Conservation (phyloP, 2,888 invertebrate species). For the Galeopsomyia nigrocyanea region DNA sequence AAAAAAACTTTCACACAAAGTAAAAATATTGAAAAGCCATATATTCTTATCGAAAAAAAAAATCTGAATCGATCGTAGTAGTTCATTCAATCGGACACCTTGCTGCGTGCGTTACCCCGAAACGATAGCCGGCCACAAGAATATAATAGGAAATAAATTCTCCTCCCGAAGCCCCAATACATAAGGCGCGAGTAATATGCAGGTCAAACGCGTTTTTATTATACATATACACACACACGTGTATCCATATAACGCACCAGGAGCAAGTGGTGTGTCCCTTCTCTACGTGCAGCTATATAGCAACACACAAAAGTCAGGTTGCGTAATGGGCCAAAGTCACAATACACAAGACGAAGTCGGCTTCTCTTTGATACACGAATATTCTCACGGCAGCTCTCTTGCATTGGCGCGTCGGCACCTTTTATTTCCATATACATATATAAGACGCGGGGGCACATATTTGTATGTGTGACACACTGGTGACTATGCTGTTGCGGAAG, state of each 20-base stretch:
- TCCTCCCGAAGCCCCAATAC: not conserved
- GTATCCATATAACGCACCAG: too few relatives aligned
- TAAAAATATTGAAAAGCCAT: too few relatives aligned
- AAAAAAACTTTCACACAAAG: too few relatives aligned
- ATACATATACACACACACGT: too few relatives aligned
- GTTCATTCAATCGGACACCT: slow-evolving; percentile 7
- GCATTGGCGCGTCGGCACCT: not conserved
- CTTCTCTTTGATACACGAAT: slow-evolving; percentile 58
- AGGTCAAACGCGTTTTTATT: too few relatives aligned
- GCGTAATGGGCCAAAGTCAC: slow-evolving; percentile 63
- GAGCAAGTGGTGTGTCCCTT: slow-evolving; percentile 22
- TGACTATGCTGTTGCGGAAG: too few relatives aligned
- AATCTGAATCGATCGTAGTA: too few relatives aligned
- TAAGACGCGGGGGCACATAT: not conserved
- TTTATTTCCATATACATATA: too few relatives aligned
- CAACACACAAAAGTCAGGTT: slow-evolving; percentile 59
- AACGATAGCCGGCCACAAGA: not conserved
- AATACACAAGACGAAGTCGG: slow-evolving; percentile 57
- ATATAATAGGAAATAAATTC: slow-evolving; percentile 37
- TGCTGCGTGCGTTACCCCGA: not conserved
- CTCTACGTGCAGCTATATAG: not conserved
- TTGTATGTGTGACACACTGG: too few relatives aligned
- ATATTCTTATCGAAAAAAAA: too few relatives aligned
- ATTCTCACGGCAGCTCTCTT: slow-evolving; percentile 60
- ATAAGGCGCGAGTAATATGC: slow-evolving; percentile 19